Evolutionary conservation across 2,797 vertebrate species (phyloP).

Genomic region (Onychomys leucogaster): DNA sequence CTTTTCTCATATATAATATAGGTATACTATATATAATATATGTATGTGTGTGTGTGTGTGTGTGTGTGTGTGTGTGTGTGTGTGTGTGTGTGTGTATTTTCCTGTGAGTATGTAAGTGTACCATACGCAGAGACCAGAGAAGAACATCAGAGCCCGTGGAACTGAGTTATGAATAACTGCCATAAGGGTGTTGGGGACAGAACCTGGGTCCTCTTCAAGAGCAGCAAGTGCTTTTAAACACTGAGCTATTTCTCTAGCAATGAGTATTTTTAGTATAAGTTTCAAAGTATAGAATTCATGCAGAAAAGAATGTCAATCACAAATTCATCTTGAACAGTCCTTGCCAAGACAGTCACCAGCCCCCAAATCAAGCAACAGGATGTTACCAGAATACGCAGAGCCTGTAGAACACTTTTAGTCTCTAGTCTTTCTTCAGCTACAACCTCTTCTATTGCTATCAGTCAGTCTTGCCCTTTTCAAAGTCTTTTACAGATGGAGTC

Average conservation of each 20-base stretch:
- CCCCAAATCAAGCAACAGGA: not conserved
- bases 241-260: not conserved
- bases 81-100: not conserved
- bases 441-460: not conserved
- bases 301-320: not conserved
- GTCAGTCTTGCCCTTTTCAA: slow-evolving; percentile 11
- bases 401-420: not conserved
- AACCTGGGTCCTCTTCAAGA: not conserved
- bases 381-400: not conserved
- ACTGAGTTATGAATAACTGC: not conserved
- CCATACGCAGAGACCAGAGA: not conserved
- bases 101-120: too few relatives aligned
- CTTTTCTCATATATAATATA: not conserved
- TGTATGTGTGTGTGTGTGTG: not conserved
- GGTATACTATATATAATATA: not conserved
- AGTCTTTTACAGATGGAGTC: not conserved
- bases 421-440: not conserved
- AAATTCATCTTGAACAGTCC: not conserved
- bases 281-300: not conserved
- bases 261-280: not conserved
- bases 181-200: not conserved
- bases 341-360: not conserved
- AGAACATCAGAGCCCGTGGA: not conserved
- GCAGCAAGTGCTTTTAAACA: not conserved
- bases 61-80: not conserved